Evolutionary conservation across 64 coral and sea anemone genomes (phyloP).

Genomic region (Trachythela sp.): DNA sequence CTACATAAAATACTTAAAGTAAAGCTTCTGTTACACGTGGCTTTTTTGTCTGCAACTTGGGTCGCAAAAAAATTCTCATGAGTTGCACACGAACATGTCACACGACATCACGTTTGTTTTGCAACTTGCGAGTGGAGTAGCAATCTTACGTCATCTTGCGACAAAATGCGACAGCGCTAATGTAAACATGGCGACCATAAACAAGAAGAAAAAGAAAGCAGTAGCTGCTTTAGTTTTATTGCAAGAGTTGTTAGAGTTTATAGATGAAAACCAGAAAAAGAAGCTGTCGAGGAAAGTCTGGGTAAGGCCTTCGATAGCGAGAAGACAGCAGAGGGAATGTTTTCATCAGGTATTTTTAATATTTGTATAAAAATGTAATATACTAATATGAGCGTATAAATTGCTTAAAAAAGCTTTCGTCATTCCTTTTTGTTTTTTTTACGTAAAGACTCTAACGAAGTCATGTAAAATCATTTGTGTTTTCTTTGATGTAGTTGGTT

Average conservation of each 20-base stretch:
- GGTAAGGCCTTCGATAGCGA: constrained; percentile 23
- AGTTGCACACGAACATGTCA: neutral
- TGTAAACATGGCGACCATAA: neutral
- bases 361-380: neutral
- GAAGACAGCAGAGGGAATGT: constrained; percentile 37
- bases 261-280: neutral
- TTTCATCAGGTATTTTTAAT: constrained; percentile 27
- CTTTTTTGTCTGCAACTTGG: neutral
- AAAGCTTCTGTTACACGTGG: neutral
- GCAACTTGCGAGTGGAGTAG: too few species aligned
- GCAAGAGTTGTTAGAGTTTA: neutral
- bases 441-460: too few species aligned
- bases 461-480: neutral
- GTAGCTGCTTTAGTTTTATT: neutral
- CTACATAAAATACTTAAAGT: too few species aligned
- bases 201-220: neutral
- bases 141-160: too few species aligned
- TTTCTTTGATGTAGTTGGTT: constrained; percentile 17
- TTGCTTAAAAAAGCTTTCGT: neutral
- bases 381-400: too few species aligned
- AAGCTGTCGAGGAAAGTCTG: constrained; percentile 19
- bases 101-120: too few species aligned
- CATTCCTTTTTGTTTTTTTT: too few species aligned
- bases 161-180: too few species aligned
- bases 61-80: neutral